Evolutionary conservation across 2,888 invertebrate genomes (phyloP), one percentile per base, ranked within the genome.

Genomic region (Pterostichus niger): DNA sequence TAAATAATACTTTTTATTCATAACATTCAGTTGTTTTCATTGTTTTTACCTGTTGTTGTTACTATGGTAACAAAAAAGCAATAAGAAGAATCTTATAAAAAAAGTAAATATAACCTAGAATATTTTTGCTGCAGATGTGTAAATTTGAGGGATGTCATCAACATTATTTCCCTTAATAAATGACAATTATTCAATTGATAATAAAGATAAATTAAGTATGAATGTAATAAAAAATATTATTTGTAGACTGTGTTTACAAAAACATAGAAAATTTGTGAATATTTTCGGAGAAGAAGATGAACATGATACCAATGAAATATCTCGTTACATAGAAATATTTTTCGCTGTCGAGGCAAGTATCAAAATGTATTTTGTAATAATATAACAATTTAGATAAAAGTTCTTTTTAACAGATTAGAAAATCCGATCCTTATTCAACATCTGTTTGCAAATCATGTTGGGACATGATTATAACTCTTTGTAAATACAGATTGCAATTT

Each of bases 291-390:
- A 44, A 40, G 61, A 59, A 44, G 61, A 71, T 71, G 40, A 24
- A 17, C 17, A 17, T 24, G 61, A 64, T 9, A 11, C 33, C 9
- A 46, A 64, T 61, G 44, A 61, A 49, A 78, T 82, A 73, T 73
- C 73, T 17, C 61, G 73, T 9, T 82, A 73, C 31, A 82, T 82
- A n/a, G 24, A 73, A 10, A 68, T 46, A 17, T 73, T 73, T 73
- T 82, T 82, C 73, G 81, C 68, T 73, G 59, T 82, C n/a, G 54
- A 82, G 17, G 81, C 73, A 56, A 73, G 52, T 82, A 54, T 46
- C 5, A 17, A 15, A 33, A 2, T 6, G n/a, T n/a, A 64, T 35
- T 33, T 64, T 33, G 11, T 13, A 10, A 46, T 17, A 68, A 40
- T 17, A 0, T 3, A 11, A 11, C 11, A n/a, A 13, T 52, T 68